Conservation (phyloP, 2,113 vertebrate species). For the Rallus limicola region DNA sequence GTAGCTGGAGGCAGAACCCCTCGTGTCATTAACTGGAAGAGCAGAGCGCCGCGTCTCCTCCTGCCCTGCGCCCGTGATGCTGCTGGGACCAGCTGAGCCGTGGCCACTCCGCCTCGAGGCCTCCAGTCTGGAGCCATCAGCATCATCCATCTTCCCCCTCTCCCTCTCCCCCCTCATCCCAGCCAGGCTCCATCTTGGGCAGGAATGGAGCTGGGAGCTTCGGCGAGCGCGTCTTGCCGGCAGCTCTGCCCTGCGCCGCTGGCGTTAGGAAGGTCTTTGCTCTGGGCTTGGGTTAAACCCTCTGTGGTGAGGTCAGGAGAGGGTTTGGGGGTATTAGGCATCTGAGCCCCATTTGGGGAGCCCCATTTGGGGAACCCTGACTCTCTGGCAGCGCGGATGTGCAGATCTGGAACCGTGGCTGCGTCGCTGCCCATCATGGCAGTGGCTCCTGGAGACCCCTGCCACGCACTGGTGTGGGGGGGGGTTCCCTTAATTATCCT, state of each 20-base stretch:
- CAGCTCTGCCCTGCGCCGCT: not conserved
- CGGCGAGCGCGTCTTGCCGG: not conserved
- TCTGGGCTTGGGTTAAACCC: not conserved
- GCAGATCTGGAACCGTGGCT: not conserved
- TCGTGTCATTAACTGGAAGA: not conserved
- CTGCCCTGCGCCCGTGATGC: not conserved
- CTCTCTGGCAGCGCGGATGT: not conserved
- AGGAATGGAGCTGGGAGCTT: not conserved
- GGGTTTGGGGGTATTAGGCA: not conserved
- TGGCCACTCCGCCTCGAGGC: not conserved
- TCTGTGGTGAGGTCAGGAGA: no score
- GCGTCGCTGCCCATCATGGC: not conserved
- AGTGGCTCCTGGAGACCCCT: not conserved
- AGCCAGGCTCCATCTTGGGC: not conserved
- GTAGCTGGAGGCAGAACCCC: not conserved
- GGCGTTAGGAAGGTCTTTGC: rapidly evolving
- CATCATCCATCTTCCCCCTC: not conserved
- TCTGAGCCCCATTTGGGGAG: not conserved
- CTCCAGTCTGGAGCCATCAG: not conserved
- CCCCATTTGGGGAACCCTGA: not conserved
- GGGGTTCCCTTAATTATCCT: no score
- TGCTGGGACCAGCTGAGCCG: not conserved
- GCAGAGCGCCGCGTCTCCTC: not conserved
- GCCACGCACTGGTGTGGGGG: rapidly evolving
- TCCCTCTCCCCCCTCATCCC: not conserved